These are phyloP conservation scores for Vanessa tameamea DNA, from an alignment of 1,140 invertebrate species.

Conservation along the genomic window DNA sequence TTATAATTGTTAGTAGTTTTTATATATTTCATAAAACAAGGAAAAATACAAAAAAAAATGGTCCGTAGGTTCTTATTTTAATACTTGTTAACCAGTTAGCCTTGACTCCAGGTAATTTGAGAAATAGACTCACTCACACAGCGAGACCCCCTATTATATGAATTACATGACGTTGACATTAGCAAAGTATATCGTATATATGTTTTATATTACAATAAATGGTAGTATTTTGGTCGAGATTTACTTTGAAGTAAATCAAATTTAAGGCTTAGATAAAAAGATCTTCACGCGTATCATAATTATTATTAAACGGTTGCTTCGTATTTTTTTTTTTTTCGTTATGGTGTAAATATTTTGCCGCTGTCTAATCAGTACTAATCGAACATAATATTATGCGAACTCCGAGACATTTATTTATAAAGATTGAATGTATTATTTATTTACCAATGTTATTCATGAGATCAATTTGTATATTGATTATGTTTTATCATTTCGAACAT, in stretches of 20 bases:
- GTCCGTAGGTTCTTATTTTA: neutral
- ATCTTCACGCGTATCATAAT: constrained; percentile 4
- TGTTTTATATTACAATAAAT: too few relatives aligned
- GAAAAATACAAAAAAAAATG: constrained; percentile 11
- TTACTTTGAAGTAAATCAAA: neutral
- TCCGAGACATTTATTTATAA: too few relatives aligned
- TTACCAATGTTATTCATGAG: too few relatives aligned
- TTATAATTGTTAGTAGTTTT: neutral
- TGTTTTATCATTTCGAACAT: too few relatives aligned
- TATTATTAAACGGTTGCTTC: constrained; percentile 1
- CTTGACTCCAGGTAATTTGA: constrained; percentile 27
- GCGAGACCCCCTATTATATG: neutral
- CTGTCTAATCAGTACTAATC: constrained; percentile 6
- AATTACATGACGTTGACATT: neutral
- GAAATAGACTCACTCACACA: neutral
- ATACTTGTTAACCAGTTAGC: constrained; percentile 25
- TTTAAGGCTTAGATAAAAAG: neutral
- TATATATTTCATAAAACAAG: neutral
- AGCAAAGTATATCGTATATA: too few relatives aligned
- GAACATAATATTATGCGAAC: neutral
- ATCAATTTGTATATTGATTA: too few relatives aligned
- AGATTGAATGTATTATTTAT: too few relatives aligned
- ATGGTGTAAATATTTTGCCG: neutral
- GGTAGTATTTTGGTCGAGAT: neutral
- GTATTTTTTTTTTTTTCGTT: constrained; percentile 2